These are phyloP conservation scores for Cricetomys ansorgei DNA, from an alignment of 2,113 vertebrate species.

Conservation along the genomic window DNA sequence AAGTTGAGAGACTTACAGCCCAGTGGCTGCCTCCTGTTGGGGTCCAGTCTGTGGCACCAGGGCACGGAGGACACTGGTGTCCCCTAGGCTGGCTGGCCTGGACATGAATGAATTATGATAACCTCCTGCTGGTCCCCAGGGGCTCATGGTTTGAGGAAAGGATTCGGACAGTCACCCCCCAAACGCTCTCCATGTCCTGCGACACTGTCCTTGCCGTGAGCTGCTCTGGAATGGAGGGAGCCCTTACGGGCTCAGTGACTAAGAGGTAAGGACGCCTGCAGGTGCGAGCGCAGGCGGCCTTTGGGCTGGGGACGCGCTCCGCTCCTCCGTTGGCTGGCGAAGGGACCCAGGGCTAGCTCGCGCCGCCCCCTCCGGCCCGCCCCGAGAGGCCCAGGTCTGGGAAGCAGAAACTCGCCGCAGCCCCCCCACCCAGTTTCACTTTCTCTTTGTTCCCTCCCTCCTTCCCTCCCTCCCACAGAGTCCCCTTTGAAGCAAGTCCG, in stretches of 20 bases:
- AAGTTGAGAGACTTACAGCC: rapidly evolving
- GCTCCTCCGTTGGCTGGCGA: neutral
- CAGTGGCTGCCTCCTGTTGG: neutral
- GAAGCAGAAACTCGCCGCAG: neutral
- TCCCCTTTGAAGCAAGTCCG: slow-evolving; percentile 58
- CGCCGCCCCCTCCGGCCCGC: neutral
- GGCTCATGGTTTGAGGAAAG: neutral
- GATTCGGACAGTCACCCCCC: neutral
- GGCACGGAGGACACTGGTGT: neutral
- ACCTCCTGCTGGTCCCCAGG: neutral
- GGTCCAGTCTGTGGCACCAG: rapidly evolving
- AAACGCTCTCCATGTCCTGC: neutral
- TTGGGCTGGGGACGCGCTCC: slow-evolving; percentile 78
- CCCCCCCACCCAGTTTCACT: slow-evolving; percentile 68
- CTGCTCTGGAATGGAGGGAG: neutral
- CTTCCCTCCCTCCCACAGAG: slow-evolving; percentile 28
- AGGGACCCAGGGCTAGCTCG: neutral
- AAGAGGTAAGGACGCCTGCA: neutral
- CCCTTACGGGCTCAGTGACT: neutral
- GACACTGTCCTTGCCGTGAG: neutral
- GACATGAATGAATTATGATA: neutral
- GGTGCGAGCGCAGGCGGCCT: neutral
- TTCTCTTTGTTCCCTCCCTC: slow-evolving; percentile 56
- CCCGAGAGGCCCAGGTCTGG: neutral
- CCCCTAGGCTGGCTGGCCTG: neutral